phyloP scores from a whole-genome alignment of 2,888 invertebrate genomes.

The Agrochola macilenta region DNA sequence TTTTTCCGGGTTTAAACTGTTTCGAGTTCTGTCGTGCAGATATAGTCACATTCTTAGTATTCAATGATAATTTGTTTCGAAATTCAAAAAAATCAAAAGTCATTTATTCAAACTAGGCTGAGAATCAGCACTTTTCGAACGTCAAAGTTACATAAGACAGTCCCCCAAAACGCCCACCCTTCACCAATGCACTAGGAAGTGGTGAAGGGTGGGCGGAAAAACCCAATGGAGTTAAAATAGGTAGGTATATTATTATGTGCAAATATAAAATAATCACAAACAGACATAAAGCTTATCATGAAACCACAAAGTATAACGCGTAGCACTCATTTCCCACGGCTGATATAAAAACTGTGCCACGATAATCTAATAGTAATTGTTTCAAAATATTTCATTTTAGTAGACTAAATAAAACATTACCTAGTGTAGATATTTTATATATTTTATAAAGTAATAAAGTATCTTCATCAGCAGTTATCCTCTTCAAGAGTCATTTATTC shows the following conservation, averaged over 20 bases:
- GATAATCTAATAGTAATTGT: conserved; percentile 25
- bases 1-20: not conserved
- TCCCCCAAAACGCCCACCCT: no score
- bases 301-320: conserved; percentile 51
- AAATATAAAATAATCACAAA: conserved; percentile 35
- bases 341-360: conserved; percentile 36
- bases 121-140: no score
- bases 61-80: no score
- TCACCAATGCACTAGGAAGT: no score
- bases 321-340: conserved; percentile 45
- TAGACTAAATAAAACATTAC: not conserved
- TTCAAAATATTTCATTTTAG: not conserved
- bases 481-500: not conserved
- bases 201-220: no score
- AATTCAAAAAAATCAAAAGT: no score
- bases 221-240: not conserved
- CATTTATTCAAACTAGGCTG: no score
- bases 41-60: no score
- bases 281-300: conserved; percentile 47
- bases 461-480: not conserved
- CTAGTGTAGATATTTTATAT: not conserved
- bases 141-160: no score
- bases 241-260: not conserved
- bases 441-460: not conserved
- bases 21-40: not conserved